A percentile compares a stretch with the other conserved stretches of the same genome.
These are phyloP conservation scores for Eulemur rufifrons DNA, from an alignment of 2,113 vertebrate genomes.

Conservation along the genomic window DNA sequence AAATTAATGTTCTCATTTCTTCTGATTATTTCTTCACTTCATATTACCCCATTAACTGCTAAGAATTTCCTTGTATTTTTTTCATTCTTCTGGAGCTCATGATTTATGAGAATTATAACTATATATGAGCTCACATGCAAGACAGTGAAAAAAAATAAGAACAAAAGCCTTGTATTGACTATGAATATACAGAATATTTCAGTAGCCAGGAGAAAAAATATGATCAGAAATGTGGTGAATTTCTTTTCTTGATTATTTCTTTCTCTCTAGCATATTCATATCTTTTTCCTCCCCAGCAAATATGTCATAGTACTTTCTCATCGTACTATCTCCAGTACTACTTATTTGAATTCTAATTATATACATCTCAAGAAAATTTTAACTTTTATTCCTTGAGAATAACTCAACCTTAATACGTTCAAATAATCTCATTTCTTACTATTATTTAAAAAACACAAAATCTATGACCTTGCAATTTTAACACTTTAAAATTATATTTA, in stretches of 20 bases:
- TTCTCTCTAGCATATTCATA: neutral
- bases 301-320: neutral
- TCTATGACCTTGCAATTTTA: neutral
- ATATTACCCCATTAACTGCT: neutral
- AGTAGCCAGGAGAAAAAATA: neutral
- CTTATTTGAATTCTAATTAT: neutral
- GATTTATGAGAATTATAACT: neutral
- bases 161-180: neutral
- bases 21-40: neutral
- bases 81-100: neutral
- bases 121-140: neutral
- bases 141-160: neutral
- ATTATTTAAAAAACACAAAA: neutral
- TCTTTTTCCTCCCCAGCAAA: neutral
- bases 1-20: neutral
- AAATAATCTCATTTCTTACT: neutral
- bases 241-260: neutral
- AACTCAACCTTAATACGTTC: neutral
- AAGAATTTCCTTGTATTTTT: neutral
- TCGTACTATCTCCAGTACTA: neutral
- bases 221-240: neutral
- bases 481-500: neutral
- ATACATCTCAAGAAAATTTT: neutral
- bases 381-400: neutral
- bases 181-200: neutral